Conservation (phyloP, 1,140 invertebrate genomes). For the Ephestia elutella region DNA sequence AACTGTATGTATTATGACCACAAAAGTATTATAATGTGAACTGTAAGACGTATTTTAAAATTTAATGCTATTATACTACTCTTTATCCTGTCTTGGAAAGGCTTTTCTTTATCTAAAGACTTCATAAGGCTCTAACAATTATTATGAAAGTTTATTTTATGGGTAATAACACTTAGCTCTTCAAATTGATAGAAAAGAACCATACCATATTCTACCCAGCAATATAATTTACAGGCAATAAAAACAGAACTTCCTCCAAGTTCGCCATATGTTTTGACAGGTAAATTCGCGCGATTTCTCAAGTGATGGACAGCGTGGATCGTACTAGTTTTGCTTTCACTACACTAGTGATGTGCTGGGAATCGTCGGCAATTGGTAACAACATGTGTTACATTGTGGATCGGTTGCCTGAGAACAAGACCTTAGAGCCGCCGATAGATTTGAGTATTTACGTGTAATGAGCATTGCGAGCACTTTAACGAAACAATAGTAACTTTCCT, state of each 20-base stretch:
- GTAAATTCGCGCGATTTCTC: conserved; percentile 36
- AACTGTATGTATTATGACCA: no score
- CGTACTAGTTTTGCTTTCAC: conserved; percentile 13
- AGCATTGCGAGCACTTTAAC: no score
- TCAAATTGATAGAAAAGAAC: not conserved
- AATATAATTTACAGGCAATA: not conserved
- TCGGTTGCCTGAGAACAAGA: not conserved
- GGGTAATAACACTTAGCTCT: not conserved
- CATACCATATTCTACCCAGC: not conserved
- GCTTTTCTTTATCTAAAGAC: no score
- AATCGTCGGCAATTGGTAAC: not conserved
- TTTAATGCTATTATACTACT: no score
- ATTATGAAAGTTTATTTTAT: no score
- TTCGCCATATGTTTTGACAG: conserved; percentile 47
- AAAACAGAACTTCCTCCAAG: conserved; percentile 26
- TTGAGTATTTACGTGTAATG: no score
- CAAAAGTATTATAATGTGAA: no score
- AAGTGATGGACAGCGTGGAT: conserved; percentile 40
- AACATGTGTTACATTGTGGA: not conserved
- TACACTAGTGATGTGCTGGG: not conserved
- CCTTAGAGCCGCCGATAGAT: no score
- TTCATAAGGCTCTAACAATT: no score
- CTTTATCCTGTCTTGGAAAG: no score
- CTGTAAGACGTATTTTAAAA: no score
- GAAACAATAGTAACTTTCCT: no score